Evolutionary conservation across 2,113 vertebrate genomes (phyloP), one percentile per base, ranked within the genome.

Genomic region (Passer montanus): DNA sequence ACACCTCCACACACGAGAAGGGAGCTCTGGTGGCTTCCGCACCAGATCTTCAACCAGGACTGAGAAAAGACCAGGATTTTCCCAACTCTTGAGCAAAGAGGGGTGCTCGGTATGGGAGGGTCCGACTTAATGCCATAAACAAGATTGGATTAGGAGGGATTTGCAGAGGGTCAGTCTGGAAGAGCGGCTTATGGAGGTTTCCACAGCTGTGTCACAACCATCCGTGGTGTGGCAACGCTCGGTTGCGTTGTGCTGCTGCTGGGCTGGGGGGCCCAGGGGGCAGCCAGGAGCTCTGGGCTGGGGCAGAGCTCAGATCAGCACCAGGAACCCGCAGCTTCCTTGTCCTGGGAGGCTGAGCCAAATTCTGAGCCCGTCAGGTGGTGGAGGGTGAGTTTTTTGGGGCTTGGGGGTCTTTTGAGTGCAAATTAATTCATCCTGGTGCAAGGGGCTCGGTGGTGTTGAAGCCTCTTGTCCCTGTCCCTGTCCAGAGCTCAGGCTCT

Each of bases 81-180:
- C 90, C 94, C 85, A 12, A 24, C 1, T 1, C 1, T 21, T 26
- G 84, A 55, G 56, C 84, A 47, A 84, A 56, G 10, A 67, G 55
- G 47, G 69, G 68, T 0, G 31, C 12, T 43, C 8, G 1, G 62
- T 3, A 49, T 0, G 16, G 89, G 78, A 96, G 84, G 89, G 93
- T 92, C 84, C 69, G 13, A 4, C 58, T 52, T 85, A 95, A 93
- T 50, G 87, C 91, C 89, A 55, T 4, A 33, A 78, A 76, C 37
- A 46, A 50, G 89, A 91, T 93, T 76, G 93, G 94, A 95, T 96
- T 95, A 96, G 95, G 89, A 79, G 11, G 78, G 94, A 96, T 95
- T 95, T 97, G 81, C 82, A 58, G 50, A 74, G 70, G 78, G 91
- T 43, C 55, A 12, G 78, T 30, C 89, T 80, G 91, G 82, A 80